phyloP scores from a whole-genome alignment of 2,113 vertebrate genomes.

The Felis chaus region DNA sequence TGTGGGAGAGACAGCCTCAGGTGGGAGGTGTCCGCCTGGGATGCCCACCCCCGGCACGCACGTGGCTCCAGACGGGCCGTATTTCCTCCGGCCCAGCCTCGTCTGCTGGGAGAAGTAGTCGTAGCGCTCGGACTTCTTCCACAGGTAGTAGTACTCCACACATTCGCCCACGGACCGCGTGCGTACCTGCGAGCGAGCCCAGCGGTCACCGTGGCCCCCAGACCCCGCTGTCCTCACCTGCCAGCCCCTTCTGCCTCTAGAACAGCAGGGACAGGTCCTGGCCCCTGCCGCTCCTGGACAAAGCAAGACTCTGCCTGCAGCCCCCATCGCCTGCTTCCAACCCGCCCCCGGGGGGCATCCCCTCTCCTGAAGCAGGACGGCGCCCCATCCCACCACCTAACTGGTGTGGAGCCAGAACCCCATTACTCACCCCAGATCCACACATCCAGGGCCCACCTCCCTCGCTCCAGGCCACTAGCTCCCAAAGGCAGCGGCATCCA shows the following conservation, averaged over 20 bases:
- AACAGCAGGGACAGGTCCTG: no score
- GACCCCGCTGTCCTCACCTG: not conserved
- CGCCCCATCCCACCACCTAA: not conserved
- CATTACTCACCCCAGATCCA: no score
- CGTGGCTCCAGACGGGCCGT: conserved; percentile 89
- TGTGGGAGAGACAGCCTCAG: not conserved
- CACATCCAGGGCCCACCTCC: not conserved
- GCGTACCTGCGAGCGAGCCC: conserved; percentile 87
- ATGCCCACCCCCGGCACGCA: conserved; percentile 82
- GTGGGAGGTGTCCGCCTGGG: not conserved
- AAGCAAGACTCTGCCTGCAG: not conserved
- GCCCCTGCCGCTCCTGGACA: not conserved
- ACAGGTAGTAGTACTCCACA: conserved; percentile 98
- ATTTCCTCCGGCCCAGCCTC: conserved; percentile 93
- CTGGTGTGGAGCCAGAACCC: not conserved
- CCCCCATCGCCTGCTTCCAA: not conserved
- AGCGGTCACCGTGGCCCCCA: not conserved
- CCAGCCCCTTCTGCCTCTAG: not conserved
- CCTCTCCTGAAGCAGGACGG: not conserved
- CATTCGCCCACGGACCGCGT: conserved; percentile 97
- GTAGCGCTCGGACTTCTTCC: conserved; percentile 97
- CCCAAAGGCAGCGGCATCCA: no score
- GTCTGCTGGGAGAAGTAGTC: conserved; percentile 96
- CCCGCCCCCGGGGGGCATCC: not conserved
- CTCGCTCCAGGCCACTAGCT: not conserved